Conservation (phyloP, 2,888 invertebrate genomes). For the Orthonevra nobilis region DNA sequence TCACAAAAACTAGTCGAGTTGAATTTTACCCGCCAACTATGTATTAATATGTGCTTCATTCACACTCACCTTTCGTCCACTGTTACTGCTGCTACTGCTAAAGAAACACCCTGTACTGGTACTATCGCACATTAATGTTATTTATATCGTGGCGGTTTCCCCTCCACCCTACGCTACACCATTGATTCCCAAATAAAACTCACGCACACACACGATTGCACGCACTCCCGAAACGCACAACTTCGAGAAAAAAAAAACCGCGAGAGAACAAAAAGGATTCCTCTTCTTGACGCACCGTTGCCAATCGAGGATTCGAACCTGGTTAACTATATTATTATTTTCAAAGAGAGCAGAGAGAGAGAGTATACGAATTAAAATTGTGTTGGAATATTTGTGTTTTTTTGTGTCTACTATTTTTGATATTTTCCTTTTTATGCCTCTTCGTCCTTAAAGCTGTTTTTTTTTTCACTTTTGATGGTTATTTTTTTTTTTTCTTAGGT, state of each 20-base stretch:
- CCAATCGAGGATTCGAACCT: conserved; percentile 53
- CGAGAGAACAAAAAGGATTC: conserved; percentile 27
- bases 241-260: not conserved
- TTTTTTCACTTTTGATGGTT: conserved; percentile 9
- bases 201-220: conserved; percentile 9
- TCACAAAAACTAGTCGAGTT: not conserved
- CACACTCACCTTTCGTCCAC: conserved; percentile 78
- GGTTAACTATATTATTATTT: no score
- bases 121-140: conserved; percentile 85
- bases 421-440: conserved; percentile 5
- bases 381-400: no score
- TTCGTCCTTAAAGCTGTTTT: not conserved
- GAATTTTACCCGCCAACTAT: conserved; percentile 2
- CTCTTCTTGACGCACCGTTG: conserved; percentile 49
- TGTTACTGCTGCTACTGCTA: conserved; percentile 79
- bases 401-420: no score
- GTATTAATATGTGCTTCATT: conserved; percentile 32
- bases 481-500: conserved; percentile 44
- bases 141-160: conserved; percentile 60
- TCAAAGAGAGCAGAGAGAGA: conserved; percentile 1
- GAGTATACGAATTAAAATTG: not conserved
- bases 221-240: conserved; percentile 22
- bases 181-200: conserved; percentile 52
- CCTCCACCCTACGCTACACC: conserved; percentile 55
- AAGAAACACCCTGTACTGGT: conserved; percentile 87